Evolutionary conservation across 1,140 invertebrate genomes (phyloP).

Genomic region (Psilanteris sp.): DNA sequence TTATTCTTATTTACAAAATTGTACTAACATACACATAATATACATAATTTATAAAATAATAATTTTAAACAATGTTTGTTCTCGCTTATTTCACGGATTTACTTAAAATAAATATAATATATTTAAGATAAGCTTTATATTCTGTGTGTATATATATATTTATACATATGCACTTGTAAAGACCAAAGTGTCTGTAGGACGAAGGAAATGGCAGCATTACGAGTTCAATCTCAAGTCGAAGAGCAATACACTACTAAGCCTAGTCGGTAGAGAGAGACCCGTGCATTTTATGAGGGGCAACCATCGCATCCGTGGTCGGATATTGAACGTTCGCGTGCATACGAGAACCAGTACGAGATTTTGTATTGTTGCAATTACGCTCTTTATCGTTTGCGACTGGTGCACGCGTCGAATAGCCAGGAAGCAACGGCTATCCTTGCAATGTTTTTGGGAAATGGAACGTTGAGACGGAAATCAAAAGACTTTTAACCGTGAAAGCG

Average conservation of each 20-base stretch:
- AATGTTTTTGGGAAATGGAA: slow-evolving; percentile 63
- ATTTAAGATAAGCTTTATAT: slow-evolving; percentile 8
- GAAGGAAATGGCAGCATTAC: slow-evolving; percentile 48
- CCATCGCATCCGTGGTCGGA: slow-evolving; percentile 53
- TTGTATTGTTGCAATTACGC: slow-evolving; percentile 58
- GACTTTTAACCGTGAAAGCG: slow-evolving; percentile 31
- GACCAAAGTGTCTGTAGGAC: slow-evolving; percentile 41
- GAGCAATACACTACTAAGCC: slow-evolving; percentile 15
- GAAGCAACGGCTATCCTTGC: slow-evolving; percentile 23
- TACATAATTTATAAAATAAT: too few relatives aligned
- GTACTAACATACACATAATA: too few relatives aligned
- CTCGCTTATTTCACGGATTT: too few relatives aligned
- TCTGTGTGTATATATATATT: slow-evolving; percentile 24
- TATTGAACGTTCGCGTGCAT: slow-evolving; percentile 62
- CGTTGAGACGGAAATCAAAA: slow-evolving; percentile 53
- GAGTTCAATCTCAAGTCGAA: slow-evolving; percentile 51
- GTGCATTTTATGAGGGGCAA: slow-evolving; percentile 46
- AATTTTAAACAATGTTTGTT: too few relatives aligned
- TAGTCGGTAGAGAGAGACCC: slow-evolving; percentile 8
- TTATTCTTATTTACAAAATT: too few relatives aligned
- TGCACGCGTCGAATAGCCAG: slow-evolving; percentile 49
- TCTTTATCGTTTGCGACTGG: slow-evolving; percentile 59
- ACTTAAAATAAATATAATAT: slow-evolving; percentile 9
- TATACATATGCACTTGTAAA: slow-evolving; percentile 48
- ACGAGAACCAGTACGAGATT: slow-evolving; percentile 40